phyloP scores from a whole-genome alignment of 1,140 invertebrate genomes.

The Drosophila carrolli region DNA sequence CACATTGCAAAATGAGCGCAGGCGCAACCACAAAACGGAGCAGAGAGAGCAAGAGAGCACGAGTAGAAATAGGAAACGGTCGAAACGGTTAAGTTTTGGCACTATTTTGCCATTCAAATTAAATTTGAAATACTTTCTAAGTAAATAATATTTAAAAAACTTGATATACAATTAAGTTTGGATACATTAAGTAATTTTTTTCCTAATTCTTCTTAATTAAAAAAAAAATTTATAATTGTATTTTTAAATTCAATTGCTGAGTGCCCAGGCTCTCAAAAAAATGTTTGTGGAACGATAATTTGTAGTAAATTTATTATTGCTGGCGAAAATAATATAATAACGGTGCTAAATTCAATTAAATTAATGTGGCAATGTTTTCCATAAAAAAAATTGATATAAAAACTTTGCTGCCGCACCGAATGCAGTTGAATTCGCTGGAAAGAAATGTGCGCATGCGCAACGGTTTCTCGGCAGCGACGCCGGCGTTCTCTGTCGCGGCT shows the following conservation, averaged over 20 bases:
- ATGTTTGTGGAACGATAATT: too few relatives aligned
- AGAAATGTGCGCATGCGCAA: constrained; percentile 36
- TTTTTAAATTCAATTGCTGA: too few relatives aligned
- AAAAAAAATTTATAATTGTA: too few relatives aligned
- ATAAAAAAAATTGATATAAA: not conserved
- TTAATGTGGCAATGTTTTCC: not conserved
- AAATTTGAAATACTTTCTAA: too few relatives aligned
- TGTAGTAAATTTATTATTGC: too few relatives aligned
- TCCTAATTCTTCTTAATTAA: too few relatives aligned
- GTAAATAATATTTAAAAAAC: too few relatives aligned
- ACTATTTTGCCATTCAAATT: too few relatives aligned
- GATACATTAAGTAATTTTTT: too few relatives aligned
- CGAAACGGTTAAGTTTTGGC: not conserved
- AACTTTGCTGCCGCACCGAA: not conserved
- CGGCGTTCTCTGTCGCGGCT: constrained; percentile 2
- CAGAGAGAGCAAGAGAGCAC: constrained; percentile 1
- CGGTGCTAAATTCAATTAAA: not conserved
- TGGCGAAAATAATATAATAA: too few relatives aligned
- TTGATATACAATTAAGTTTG: too few relatives aligned
- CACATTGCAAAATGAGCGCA: constrained; percentile 22
- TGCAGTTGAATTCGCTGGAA: constrained; percentile 27
- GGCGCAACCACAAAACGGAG: constrained; percentile 2
- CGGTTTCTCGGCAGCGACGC: constrained; percentile 15
- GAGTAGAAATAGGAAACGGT: not conserved
- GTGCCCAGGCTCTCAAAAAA: too few relatives aligned